Percentiles rank a stretch among this genome's conserved stretches.
phyloP scores from a whole-genome alignment of 1,140 invertebrate genomes.

The Vollenhovia emeryi region DNA sequence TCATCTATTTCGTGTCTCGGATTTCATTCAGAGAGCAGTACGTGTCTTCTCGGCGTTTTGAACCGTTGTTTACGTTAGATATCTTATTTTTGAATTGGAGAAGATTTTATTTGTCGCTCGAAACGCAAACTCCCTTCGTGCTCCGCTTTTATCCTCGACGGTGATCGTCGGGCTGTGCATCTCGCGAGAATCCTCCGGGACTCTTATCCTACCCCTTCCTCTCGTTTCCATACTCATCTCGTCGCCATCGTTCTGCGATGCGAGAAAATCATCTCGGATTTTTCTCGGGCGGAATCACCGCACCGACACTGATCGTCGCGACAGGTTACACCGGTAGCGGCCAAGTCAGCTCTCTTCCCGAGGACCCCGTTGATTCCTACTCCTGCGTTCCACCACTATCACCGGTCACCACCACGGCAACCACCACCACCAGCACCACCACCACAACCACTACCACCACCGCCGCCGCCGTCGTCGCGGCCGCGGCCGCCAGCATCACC shows the following conservation, averaged over 20 bases:
- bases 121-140: background rate
- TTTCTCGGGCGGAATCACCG: slow-evolving; percentile 16
- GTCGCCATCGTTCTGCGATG: slow-evolving; percentile 18
- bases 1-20: background rate
- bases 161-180: background rate
- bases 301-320: slow-evolving; percentile 52
- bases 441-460: slow-evolving; percentile 16
- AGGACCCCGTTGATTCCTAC: slow-evolving; percentile 70
- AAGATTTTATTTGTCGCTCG: background rate
- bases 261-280: slow-evolving; percentile 40
- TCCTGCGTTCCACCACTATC: slow-evolving; percentile 57
- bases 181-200: background rate
- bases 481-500: slow-evolving; percentile 60
- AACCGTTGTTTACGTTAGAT: background rate
- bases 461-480: slow-evolving; percentile 24
- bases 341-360: slow-evolving; percentile 41
- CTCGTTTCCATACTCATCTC: background rate
- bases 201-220: background rate
- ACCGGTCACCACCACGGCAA: background rate
- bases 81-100: background rate
- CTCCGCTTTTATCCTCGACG: background rate
- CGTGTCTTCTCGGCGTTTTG: background rate
- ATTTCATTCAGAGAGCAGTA: background rate
- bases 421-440: background rate
- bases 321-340: slow-evolving; percentile 69